These are phyloP conservation scores for Leptinotarsa haldemani DNA, from an alignment of 2,888 invertebrate genomes.

Conservation along the genomic window DNA sequence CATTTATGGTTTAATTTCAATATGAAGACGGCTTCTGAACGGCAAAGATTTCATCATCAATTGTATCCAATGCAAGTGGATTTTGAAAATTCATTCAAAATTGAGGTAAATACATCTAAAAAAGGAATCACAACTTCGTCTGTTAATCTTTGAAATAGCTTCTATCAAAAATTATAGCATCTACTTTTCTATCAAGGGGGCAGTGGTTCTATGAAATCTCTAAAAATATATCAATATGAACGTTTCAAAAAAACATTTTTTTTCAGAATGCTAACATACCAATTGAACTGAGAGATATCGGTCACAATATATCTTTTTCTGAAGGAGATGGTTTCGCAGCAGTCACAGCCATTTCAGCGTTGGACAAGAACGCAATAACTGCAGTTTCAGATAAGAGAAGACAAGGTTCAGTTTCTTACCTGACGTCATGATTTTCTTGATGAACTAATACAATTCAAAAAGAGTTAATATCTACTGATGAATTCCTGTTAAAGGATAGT, in stretches of 20 bases:
- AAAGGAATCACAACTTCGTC: no score
- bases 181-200: no score
- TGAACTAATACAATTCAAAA: neutral
- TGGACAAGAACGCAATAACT: constrained; percentile 64
- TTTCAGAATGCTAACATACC: constrained; percentile 65
- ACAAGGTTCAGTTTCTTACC: constrained; percentile 67
- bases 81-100: constrained; percentile 67
- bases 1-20: constrained; percentile 70
- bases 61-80: constrained; percentile 70
- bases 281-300: constrained; percentile 66
- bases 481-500: neutral
- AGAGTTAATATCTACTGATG: neutral
- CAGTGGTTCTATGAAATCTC: no score
- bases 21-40: constrained; percentile 69
- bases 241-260: constrained; percentile 14
- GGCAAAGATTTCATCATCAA: constrained; percentile 73
- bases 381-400: constrained; percentile 66
- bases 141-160: neutral
- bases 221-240: no score
- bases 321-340: constrained; percentile 74
- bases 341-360: constrained; percentile 68
- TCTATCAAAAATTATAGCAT: neutral
- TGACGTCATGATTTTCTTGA: neutral
- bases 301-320: constrained; percentile 68
- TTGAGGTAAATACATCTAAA: constrained; percentile 55